A percentile compares a stretch with the other conserved stretches of the same genome.
phyloP scores from a whole-genome alignment of 2,888 invertebrate genomes.

The Boloria selene region DNA sequence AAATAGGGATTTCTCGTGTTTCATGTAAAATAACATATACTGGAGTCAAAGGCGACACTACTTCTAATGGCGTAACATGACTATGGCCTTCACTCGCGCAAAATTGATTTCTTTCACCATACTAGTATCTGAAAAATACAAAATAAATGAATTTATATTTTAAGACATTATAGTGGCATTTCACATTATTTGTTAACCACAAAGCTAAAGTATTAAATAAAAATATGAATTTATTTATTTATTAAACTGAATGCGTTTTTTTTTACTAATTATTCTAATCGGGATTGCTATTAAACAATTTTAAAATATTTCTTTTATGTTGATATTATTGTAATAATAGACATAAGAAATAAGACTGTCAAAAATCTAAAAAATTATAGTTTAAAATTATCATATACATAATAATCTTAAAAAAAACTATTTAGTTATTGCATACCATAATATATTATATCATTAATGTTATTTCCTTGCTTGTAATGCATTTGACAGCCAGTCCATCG shows the following conservation, averaged over 20 bases:
- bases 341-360: not conserved
- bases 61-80: constrained; percentile 68
- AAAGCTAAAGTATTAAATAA: too few relatives aligned
- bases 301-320: too few relatives aligned
- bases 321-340: not conserved
- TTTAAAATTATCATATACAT: too few relatives aligned
- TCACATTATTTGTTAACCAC: too few relatives aligned
- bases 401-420: not conserved
- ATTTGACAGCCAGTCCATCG: constrained; percentile 99
- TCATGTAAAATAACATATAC: constrained; percentile 7
- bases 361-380: too few relatives aligned
- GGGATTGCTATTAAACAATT: too few relatives aligned
- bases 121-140: constrained; percentile 29
- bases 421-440: too few relatives aligned
- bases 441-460: constrained; percentile 50
- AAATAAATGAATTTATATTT: not conserved
- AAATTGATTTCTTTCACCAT: constrained; percentile 25
- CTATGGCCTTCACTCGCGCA: constrained; percentile 42
- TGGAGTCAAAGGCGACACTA: constrained; percentile 52
- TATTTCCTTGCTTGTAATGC: constrained; percentile 95
- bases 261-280: too few relatives aligned
- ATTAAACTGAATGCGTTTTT: too few relatives aligned
- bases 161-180: not conserved
- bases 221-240: too few relatives aligned
- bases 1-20: constrained; percentile 13